Base-by-base conservation (phyloP, 2,113 vertebrate species). In the Cardinalis cardinalis region DNA sequence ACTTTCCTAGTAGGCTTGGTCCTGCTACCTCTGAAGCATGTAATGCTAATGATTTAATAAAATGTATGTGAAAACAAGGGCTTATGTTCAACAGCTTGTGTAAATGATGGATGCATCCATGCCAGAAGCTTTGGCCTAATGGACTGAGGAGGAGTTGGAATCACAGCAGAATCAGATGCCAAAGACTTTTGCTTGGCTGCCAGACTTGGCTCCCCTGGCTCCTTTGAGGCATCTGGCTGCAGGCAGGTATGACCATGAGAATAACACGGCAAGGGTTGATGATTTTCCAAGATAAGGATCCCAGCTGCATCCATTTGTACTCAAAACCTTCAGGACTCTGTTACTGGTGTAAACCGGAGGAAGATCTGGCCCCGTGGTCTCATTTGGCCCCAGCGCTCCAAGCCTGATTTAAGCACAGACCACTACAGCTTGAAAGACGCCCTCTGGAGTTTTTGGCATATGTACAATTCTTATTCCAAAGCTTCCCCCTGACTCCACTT, bases 1-100 rank as follows among this genome's bases (percentile, higher is more conserved):
- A 89, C 73, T 93, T 96, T 79, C 93, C 92, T 89, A 94, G 49
- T 80, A 92, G 56, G 83, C 84, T 93, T 78, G 79, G 72, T 91
- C 53, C 91, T 65, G 55, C 72, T 90, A 51, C 87, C 81, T 92
- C 94, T 77, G 64, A 87, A 80, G 32, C 5, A 0, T 68, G 80
- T n/a, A 84, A 79, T 43, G 61, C 41, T 89, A 85, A 90, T 4
- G 12, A 86, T 59, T 95, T 95, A 88, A 94, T 91, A 92, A 95
- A 87, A 65, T 32, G 31, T 78, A 69, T 23, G 38, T 78, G 77
- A 69, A 90, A 89, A 89, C 31, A 55, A 89, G 46, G 38, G 51
- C 41, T 90, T 78, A 40, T 93, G 95, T 94, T 84, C 61, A 84
- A 58, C 15, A 65, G 72, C 25, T 60, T 53, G 69, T 38, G 7